Base-by-base conservation (phyloP, 2,888 invertebrate species). In the Phortica magna region DNA sequence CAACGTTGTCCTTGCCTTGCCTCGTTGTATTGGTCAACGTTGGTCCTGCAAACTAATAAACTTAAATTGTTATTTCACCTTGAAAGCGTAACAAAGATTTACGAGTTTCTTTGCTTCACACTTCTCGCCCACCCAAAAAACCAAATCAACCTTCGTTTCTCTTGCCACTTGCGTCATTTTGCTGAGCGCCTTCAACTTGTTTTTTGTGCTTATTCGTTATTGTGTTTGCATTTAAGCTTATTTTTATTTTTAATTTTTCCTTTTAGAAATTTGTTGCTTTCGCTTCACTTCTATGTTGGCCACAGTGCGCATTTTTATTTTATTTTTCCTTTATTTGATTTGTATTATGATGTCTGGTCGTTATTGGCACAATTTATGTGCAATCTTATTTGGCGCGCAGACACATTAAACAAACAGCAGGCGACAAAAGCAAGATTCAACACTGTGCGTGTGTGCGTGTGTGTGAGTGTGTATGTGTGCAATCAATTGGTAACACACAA, bases 51-150 rank as follows among this genome's bases (percentile, higher is more conserved):
- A 74, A 79, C 84, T 76, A 81, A 85, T 82, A 87, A 88, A 87
- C 88, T 86, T 86, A 86, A 86, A 88, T 88, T 84, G 81, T 88
- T 88, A 88, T 88, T 88, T 88, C 83, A 88, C 88, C 88, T 88
- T 88, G 82, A 86, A 81, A 86, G 88, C 81, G 83, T 80, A 74
- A 80, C 83, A 85, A 84, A 83, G 88, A 87, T 85, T 85, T 87
- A 85, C 84, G 80, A 78, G 79, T 82, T 80, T 78, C 79, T 81
- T 80, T 80, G 70, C 84, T 79, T 2, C 2, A 14, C 17, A 77
- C 79, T 78, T 74, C 31, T 74, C 70, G 17, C n/a, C 6, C 19
- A 39, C 31, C 43, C 42, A 17, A 19, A n/a, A 4, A 12, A 14
- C 43, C 39, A 14, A 19, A 14, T 5, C n/a, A 43, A 43, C 48